Conservation (phyloP, 1,140 invertebrate species). For the Branchinecta lindahli region DNA sequence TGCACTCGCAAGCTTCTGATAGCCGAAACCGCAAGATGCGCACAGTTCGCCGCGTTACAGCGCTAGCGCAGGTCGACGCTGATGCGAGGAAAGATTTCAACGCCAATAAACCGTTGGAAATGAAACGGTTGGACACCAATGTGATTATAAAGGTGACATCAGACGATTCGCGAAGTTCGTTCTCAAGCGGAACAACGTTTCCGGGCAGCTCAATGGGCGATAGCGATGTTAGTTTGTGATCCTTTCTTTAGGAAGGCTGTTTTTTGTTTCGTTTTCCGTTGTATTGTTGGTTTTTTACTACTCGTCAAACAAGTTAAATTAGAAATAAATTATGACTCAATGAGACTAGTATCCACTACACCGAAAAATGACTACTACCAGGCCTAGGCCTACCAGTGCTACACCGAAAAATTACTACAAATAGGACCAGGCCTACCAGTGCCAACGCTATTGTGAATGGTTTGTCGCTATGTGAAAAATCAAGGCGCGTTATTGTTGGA, state of each 20-base stretch:
- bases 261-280: not conserved
- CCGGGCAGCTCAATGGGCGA: conserved; percentile 16
- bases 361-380: too few relatives aligned
- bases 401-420: too few relatives aligned
- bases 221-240: conserved; percentile 20
- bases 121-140: conserved; percentile 31
- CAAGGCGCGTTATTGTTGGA: too few relatives aligned
- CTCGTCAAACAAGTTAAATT: not conserved
- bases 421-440: too few relatives aligned
- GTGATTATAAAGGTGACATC: conserved; percentile 35
- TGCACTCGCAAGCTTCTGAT: conserved; percentile 28
- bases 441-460: too few relatives aligned
- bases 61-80: conserved; percentile 28
- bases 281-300: not conserved
- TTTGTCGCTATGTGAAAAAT: too few relatives aligned
- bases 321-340: not conserved
- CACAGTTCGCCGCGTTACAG: conserved; percentile 27
- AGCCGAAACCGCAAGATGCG: conserved; percentile 23
- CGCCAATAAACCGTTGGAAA: conserved; percentile 21
- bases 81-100: conserved; percentile 23
- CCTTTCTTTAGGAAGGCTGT: not conserved
- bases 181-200: conserved; percentile 34
- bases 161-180: conserved; percentile 37
- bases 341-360: not conserved
- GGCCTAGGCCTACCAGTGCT: too few relatives aligned